Evolutionary conservation across 2,888 invertebrate species (phyloP).

Genomic region (Dendrolimus houi): DNA sequence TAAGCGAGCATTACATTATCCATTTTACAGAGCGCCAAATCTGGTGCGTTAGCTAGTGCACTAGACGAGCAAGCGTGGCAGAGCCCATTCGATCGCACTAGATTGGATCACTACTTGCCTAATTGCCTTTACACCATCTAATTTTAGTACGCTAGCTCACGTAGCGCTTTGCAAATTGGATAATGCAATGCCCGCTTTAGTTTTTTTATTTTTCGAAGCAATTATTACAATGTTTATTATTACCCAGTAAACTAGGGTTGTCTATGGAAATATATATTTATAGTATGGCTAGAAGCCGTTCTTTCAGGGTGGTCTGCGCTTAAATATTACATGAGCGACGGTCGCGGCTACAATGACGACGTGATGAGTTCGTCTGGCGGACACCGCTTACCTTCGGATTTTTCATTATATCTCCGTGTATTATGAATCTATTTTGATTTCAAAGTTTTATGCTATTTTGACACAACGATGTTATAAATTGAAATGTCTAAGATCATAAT

Average conservation of each 20-base stretch:
- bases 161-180: too few species aligned
- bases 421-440: neutral
- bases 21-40: too few species aligned
- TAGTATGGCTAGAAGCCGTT: slow-evolving; percentile 28
- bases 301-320: slow-evolving; percentile 55
- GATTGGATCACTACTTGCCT: too few species aligned
- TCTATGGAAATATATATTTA: slow-evolving; percentile 16
- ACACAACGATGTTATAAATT: neutral
- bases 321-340: slow-evolving; percentile 70
- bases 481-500: neutral
- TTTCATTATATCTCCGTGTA: slow-evolving; percentile 22
- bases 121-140: too few species aligned
- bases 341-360: slow-evolving; percentile 60
- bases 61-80: too few species aligned
- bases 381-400: slow-evolving; percentile 36
- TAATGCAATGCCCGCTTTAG: too few species aligned
- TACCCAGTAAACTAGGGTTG: slow-evolving; percentile 14
- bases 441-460: neutral
- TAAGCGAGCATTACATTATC: too few species aligned
- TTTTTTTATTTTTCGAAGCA: too few species aligned
- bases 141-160: too few species aligned
- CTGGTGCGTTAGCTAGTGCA: too few species aligned
- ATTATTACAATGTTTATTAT: neutral
- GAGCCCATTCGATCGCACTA: too few species aligned
- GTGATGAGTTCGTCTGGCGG: slow-evolving; percentile 67